Evolutionary conservation across 2,113 vertebrate genomes (phyloP).

Genomic region (Coracopsis vasa): DNA sequence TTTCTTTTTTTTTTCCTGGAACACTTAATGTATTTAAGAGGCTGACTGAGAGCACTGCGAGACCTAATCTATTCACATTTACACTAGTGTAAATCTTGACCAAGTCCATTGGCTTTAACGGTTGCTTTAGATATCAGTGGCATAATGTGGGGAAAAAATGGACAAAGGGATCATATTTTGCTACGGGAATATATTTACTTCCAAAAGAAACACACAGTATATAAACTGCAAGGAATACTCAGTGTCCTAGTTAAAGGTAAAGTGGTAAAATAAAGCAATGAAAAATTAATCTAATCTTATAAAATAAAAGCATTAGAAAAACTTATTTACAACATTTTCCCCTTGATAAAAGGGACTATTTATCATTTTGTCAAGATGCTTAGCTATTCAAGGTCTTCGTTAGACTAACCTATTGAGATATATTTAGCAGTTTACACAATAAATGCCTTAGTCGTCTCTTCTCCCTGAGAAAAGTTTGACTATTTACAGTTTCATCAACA

Average conservation of each 20-base stretch:
- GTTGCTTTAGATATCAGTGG: not conserved
- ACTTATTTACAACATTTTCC: conserved; percentile 11
- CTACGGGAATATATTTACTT: not conserved
- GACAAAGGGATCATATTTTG: not conserved
- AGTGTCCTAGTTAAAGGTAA: conserved; percentile 26
- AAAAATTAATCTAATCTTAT: conserved; percentile 67
- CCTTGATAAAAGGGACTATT: conserved; percentile 57
- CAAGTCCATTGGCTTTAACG: not conserved
- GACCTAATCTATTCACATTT: not conserved
- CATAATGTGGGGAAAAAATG: not conserved
- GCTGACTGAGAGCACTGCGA: not conserved
- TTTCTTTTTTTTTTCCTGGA: not conserved
- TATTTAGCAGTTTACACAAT: not conserved
- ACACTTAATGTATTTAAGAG: not conserved
- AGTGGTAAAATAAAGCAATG: conserved; percentile 26
- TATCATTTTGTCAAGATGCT: conserved; percentile 30
- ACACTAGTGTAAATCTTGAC: not conserved
- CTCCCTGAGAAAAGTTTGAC: not conserved
- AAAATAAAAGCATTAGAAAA: conserved; percentile 42
- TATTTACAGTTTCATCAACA: not conserved
- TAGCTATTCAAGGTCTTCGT: conserved; percentile 1
- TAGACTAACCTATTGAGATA: conserved; percentile 19
- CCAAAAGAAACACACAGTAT: not conserved
- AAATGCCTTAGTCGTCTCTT: not conserved
- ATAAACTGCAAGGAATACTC: not conserved